A percentile compares a stretch with the other conserved stretches of the same genome.
Conservation (phyloP, 1,140 invertebrate species). For the Lucilia cuprina region DNA sequence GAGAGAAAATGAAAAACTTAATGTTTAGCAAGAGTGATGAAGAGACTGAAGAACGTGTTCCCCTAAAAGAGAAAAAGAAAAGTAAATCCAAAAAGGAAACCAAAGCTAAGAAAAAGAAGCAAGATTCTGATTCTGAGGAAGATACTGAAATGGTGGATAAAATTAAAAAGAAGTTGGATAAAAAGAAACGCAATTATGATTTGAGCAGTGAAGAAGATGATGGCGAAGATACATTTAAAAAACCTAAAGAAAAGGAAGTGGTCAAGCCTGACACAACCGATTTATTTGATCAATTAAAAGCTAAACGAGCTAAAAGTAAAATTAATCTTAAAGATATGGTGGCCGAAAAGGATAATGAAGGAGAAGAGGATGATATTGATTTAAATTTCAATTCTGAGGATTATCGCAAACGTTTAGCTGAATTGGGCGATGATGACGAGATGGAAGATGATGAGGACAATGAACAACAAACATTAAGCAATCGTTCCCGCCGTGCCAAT, state of each 20-base stretch:
- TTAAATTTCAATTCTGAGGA: conserved; percentile 60
- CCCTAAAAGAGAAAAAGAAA: conserved; percentile 42
- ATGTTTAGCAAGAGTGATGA: conserved; percentile 61
- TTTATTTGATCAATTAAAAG: conserved; percentile 60
- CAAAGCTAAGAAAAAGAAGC: conserved; percentile 39
- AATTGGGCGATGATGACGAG: conserved; percentile 50
- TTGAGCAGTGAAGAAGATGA: conserved; percentile 47
- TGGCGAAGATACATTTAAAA: conserved; percentile 9
- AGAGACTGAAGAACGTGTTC: conserved; percentile 46
- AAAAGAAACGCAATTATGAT: conserved; percentile 47
- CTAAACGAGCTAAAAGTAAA: conserved; percentile 56
- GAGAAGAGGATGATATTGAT: conserved; percentile 47
- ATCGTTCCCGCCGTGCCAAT: conserved; percentile 60
- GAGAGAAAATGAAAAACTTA: conserved; percentile 51
- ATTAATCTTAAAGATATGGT: conserved; percentile 20
- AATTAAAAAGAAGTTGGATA: conserved; percentile 50
- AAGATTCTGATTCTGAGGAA: conserved; percentile 43
- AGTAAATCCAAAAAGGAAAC: conserved; percentile 40
- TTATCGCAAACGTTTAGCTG: conserved; percentile 54
- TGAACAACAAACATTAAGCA: conserved; percentile 40
- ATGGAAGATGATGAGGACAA: conserved; percentile 39
- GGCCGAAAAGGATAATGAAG: conserved; percentile 2
- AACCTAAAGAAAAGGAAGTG: neutral
- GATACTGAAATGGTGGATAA: conserved; percentile 41
- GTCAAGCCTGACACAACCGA: conserved; percentile 40